Percentiles rank a stretch among this genome's conserved stretches.
Evolutionary conservation across 64 coral and sea anemone genomes (phyloP).

Genomic region (Catalaphyllia jardinei): DNA sequence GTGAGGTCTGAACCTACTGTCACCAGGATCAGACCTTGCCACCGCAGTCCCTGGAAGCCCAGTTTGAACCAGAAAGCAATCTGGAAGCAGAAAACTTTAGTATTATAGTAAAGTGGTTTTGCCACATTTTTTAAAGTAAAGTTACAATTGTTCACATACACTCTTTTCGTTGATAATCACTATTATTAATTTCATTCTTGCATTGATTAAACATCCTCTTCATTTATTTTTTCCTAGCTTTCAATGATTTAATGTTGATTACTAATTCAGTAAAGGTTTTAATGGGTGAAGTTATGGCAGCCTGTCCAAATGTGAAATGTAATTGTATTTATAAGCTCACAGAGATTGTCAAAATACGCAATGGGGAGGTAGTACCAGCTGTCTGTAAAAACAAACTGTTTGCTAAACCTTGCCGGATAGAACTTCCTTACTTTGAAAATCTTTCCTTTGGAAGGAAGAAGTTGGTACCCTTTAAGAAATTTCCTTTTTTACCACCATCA

Average conservation of each 20-base stretch:
- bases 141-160: conserved; percentile 12
- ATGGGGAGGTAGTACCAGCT: not conserved
- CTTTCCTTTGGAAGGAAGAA: conserved; percentile 11
- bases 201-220: conserved; percentile 21
- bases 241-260: conserved; percentile 6
- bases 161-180: conserved; percentile 22
- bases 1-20: too few species aligned
- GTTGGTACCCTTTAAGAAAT: conserved; percentile 9
- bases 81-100: too few species aligned
- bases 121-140: conserved; percentile 23
- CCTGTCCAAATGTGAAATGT: conserved; percentile 11
- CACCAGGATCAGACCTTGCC: too few species aligned
- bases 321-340: not conserved
- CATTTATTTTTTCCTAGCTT: conserved; percentile 5
- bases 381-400: not conserved
- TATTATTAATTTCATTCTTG: conserved; percentile 23
- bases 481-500: conserved; percentile 10
- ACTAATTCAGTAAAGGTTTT: conserved; percentile 20
- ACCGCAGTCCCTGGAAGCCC: too few species aligned
- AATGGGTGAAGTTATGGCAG: conserved; percentile 17
- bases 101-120: not conserved
- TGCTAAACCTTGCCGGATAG: not conserved
- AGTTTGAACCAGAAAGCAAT: too few species aligned
- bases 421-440: not conserved
- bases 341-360: not conserved